Evolutionary conservation across 2,797 vertebrate genomes (phyloP), one percentile per base, ranked within the genome.

Genomic region (Balearica regulorum): DNA sequence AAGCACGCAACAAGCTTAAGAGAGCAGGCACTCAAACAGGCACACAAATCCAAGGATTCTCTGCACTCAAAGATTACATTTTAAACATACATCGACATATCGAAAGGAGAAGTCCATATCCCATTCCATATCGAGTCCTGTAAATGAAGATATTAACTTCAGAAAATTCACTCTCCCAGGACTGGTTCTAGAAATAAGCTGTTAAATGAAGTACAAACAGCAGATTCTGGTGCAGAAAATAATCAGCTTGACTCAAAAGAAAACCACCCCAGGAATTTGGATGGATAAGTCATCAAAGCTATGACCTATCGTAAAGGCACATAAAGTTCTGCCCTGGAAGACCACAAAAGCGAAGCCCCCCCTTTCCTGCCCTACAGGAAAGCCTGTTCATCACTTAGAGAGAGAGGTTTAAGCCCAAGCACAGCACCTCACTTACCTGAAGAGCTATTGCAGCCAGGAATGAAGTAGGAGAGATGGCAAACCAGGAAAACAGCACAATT

Each of bases 171-270:
- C 33, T 54, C 26, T 64, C 25, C 49, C 65, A 77, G 41, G 28
- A 33, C 48, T 35, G 51, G 37, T 16, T 78, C 61, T 54, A 41
- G 88, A 75, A 90, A 62, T 16, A 10, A 78, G 35, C 44, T 93
- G 77, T 33, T 20, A 49, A 71, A 94, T 46, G 70, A 72, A 92
- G 28, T 6, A 55, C 51, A 51, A 51, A 55, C 68, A 84, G 49
- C 54, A 62, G 53, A 64, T 66, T 54, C 33, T 37, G 43, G 41
- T 31, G 31, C 31, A 68, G 75, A 60, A 71, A 88, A 68, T 43
- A 43, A 62, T 72, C 89, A 43, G 89, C 43, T 58, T 86, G 92
- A 95, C 82, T 90, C 83, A 93, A 89, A 58, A 69, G 78, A 89
- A 94, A 95, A 90, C 26, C 43, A 83, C 48, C 62, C 81, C 73